phyloP scores from a whole-genome alignment of 2,888 invertebrate genomes.

The Drosophila robusta region DNA sequence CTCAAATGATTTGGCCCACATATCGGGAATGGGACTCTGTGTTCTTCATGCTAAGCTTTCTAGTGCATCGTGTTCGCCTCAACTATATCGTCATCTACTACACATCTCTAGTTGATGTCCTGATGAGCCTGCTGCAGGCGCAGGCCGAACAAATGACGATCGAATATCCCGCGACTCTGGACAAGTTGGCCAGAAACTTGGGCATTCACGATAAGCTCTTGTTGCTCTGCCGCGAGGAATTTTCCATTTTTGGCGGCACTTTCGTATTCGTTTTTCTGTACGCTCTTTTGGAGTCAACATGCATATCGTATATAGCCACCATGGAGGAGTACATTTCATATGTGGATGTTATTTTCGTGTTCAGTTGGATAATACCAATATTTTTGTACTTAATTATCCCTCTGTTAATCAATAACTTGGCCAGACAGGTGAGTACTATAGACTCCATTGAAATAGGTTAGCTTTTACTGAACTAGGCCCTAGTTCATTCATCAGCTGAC shows the following conservation, averaged over 20 bases:
- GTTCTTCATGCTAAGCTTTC: not conserved
- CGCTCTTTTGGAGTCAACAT: slow-evolving; percentile 27
- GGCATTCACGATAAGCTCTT: slow-evolving; percentile 37
- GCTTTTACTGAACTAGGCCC: no score
- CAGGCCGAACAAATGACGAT: slow-evolving; percentile 1
- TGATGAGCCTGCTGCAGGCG: slow-evolving; percentile 2
- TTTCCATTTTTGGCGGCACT: slow-evolving; percentile 37
- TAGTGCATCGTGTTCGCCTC: slow-evolving; percentile 4
- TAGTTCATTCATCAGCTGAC: no score
- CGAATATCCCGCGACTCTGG: not conserved
- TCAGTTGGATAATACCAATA: no score
- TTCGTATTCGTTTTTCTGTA: slow-evolving; percentile 33
- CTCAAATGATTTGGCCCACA: not conserved
- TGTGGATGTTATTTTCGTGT: not conserved
- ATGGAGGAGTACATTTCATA: not conserved
- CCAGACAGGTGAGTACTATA: no score
- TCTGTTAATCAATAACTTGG: slow-evolving; percentile 6
- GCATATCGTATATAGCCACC: slow-evolving; percentile 3
- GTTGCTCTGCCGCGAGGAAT: slow-evolving; percentile 38
- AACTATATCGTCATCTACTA: slow-evolving; percentile 19
- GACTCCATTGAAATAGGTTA: no score
- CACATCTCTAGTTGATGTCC: slow-evolving; percentile 19
- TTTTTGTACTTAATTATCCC: slow-evolving; percentile 10
- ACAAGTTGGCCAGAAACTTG: slow-evolving; percentile 13
- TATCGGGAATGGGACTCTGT: not conserved